Evolutionary conservation across 2,888 invertebrate species (phyloP), one percentile per base, ranked within the genome.

Genomic region (Cephus pulcher): DNA sequence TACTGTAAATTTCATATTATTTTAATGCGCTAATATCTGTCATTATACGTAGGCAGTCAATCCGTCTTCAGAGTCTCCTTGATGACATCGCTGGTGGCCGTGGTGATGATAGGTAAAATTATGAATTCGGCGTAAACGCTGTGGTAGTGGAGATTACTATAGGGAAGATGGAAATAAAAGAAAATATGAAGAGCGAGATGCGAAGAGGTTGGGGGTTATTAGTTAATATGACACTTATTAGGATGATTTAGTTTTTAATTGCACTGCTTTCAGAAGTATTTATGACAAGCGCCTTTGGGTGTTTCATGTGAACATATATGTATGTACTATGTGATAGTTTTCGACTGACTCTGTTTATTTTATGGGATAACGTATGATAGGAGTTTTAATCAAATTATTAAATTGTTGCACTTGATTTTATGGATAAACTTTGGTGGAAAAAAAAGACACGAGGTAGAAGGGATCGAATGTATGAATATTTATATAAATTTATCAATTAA

Each of bases 21-120:
- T 15, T 56, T 56, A 56, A 56, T 23, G 2, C 23, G 1, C 23
- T 23, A 6, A 56, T 56, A 23, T 56, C 9, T 56, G 23, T 56
- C 23, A 23, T 9, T 56, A 23, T 15, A 23, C 56, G 9, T 23
- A 86, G 86, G 86, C 33, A 80, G 84, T 69, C 79, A 81, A 70
- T 80, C 86, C 32, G 73, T 80, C 75, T 40, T 82, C 56, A 73
- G 77, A 30, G 33, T 81, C 73, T 81, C 80, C 34, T 74, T 76
- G 34, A 75, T 69, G 70, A 68, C 78, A 69, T 69, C 85, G 1
- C 74, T 85, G 75, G 33, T 74, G 40, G 40, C 75, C 40, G 74
- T 80, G 69, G 56, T 80, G 40, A 23, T 82, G 23, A 79, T 81
- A 76, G 81, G 74, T 79, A 83, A 75, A 74, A 56, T 83, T 23